phyloP scores from a whole-genome alignment of 2,797 vertebrate species.

The Botia almorhae region DNA sequence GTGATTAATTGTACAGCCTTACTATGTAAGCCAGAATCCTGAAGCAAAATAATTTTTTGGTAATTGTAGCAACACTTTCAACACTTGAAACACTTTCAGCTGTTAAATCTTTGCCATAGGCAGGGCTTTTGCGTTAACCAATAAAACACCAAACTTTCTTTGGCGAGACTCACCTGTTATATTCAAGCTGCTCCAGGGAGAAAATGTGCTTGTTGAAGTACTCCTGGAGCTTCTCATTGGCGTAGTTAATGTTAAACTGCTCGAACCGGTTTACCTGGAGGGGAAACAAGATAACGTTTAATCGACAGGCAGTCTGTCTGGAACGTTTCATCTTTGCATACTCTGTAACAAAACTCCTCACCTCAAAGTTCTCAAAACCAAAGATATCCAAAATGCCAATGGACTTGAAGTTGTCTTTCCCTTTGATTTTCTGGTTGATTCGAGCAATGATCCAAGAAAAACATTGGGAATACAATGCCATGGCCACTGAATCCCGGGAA shows the following conservation, averaged over 20 bases:
- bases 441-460: constrained; percentile 91
- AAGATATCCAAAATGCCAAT: constrained; percentile 94
- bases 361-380: constrained; percentile 94
- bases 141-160: background rate
- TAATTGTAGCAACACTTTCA: no score
- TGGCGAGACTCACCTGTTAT: constrained; percentile 80
- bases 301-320: background rate
- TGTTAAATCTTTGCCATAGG: background rate
- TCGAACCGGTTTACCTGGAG: constrained; percentile 89
- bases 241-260: constrained; percentile 93
- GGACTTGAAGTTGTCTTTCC: constrained; percentile 92
- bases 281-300: background rate
- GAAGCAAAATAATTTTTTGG: background rate
- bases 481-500: constrained; percentile 89
- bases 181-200: constrained; percentile 90
- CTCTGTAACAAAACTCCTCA: constrained; percentile 60
- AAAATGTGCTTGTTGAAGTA: constrained; percentile 97
- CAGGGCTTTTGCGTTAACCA: no score
- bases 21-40: background rate
- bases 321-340: background rate
- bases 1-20: no score
- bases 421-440: constrained; percentile 90
- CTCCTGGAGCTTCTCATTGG: constrained; percentile 92
- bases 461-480: constrained; percentile 92
- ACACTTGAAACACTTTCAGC: no score